Base-by-base conservation (phyloP, 2,888 invertebrate species). In the Drosophila kanekoi region DNA sequence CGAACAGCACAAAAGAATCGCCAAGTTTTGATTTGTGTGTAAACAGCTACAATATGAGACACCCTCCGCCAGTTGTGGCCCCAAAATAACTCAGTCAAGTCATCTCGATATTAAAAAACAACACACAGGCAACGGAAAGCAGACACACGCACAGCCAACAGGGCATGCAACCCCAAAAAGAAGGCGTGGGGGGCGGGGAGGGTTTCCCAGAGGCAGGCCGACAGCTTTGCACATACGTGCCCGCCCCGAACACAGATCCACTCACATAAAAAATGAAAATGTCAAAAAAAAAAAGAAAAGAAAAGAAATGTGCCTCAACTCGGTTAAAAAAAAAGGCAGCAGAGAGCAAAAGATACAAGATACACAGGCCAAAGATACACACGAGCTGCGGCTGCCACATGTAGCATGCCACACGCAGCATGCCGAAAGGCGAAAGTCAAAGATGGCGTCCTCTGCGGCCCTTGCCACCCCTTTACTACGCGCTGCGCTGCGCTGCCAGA, bases 221-320 rank as follows among this genome's bases (percentile, higher is more conserved):
- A 62, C 73, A 81, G 77, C 69, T 72, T 68, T 72, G 54, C 74
- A 57, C 68, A 74, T 81, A 81, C 81, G 81, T 76, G 73, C 61
- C 56, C 52, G 65, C 58, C 62, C 62, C 51, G 61, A 14, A 60
- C 16, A 28, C 52, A 41, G 70, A 56, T 38, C 52, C 59, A 54
- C 45, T 20, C 38, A 62, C 71, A 87, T 87, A 85, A 87, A 86
- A 87, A 88, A 88, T 87, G 79, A 85, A 88, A 84, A 86, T 87
- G 86, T 87, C 82, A 84, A 84, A 79, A 74, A 77, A 77, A 23
- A 84, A 84, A 79, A 74, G 77, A 77, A 23, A 23, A 28, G 8
- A 28, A 8, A 28, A 28, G 8, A 28, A 28, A 28, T 28, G 28
- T 68, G 53, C 76, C 68, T 52, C 77, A 77, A 72, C 73, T 79